A percentile compares a stretch with the other conserved stretches of the same genome.
Conservation (phyloP, 2,888 invertebrate species). For the Deilephila elpenor region DNA sequence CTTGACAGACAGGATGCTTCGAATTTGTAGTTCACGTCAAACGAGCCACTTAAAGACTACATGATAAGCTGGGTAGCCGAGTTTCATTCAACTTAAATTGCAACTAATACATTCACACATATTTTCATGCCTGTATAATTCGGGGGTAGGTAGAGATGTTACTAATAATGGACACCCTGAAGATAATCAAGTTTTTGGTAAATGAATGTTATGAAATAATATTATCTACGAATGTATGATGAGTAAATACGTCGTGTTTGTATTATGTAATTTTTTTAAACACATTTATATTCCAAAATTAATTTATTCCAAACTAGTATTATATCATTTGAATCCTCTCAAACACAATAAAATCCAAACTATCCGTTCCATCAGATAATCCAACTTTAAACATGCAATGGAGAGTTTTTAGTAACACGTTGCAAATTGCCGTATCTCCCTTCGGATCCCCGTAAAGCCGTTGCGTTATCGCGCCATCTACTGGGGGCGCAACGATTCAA, state of each 20-base stretch:
- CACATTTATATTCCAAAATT: neutral
- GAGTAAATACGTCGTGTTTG: too few relatives aligned
- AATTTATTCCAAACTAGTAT: neutral
- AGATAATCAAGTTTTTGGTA: too few relatives aligned
- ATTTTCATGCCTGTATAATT: too few relatives aligned
- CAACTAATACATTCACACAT: too few relatives aligned
- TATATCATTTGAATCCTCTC: neutral
- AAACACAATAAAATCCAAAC: neutral
- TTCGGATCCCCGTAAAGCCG: conserved; percentile 25
- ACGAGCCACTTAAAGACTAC: neutral
- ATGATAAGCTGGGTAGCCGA: too few relatives aligned
- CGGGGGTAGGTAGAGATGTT: too few relatives aligned
- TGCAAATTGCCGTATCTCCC: conserved; percentile 29
- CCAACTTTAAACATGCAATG: conserved; percentile 13
- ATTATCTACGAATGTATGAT: too few relatives aligned
- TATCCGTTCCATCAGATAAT: conserved; percentile 5
- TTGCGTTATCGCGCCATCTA: conserved; percentile 51
- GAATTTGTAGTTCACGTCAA: neutral
- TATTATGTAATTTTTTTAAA: too few relatives aligned
- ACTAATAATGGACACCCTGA: too few relatives aligned
- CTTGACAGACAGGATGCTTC: conserved; percentile 1
- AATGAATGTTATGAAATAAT: too few relatives aligned
- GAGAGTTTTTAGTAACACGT: conserved; percentile 26
- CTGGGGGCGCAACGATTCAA: conserved; percentile 68
- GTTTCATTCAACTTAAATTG: too few relatives aligned